phyloP scores from a whole-genome alignment of 2,888 invertebrate genomes.

The Drosophila austrosaltans region DNA sequence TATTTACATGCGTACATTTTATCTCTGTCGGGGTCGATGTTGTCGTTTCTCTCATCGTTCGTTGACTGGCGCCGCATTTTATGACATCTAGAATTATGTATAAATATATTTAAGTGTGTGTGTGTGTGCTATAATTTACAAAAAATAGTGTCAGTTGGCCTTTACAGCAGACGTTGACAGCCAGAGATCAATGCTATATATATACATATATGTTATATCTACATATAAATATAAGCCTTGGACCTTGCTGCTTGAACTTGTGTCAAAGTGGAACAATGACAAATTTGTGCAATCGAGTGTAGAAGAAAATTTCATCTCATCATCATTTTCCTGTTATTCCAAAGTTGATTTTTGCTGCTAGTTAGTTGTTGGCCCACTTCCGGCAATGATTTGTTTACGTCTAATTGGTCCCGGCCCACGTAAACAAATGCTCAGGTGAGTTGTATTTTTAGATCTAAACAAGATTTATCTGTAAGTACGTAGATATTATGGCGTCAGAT shows the following conservation, averaged over 20 bases:
- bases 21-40: constrained; percentile 44
- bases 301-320: neutral
- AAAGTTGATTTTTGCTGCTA: constrained; percentile 25
- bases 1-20: constrained; percentile 20
- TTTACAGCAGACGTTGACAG: constrained; percentile 73
- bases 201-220: constrained; percentile 33
- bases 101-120: constrained; percentile 15
- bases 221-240: constrained; percentile 41
- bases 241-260: constrained; percentile 76
- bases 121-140: constrained; percentile 28
- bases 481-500: constrained; percentile 34
- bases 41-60: constrained; percentile 37
- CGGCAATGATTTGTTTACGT: constrained; percentile 70
- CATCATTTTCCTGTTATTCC: constrained; percentile 2
- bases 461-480: constrained; percentile 21
- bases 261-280: constrained; percentile 71
- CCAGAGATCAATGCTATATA: constrained; percentile 67
- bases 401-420: constrained; percentile 59
- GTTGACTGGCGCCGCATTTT: constrained; percentile 65
- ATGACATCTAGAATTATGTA: constrained; percentile 53
- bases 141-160: constrained; percentile 65
- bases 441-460: constrained; percentile 54
- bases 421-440: constrained; percentile 71
- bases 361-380: constrained; percentile 66
- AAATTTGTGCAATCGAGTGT: constrained; percentile 19